These are phyloP conservation scores for Troides helena DNA, from an alignment of 2,888 invertebrate genomes.

Conservation along the genomic window DNA sequence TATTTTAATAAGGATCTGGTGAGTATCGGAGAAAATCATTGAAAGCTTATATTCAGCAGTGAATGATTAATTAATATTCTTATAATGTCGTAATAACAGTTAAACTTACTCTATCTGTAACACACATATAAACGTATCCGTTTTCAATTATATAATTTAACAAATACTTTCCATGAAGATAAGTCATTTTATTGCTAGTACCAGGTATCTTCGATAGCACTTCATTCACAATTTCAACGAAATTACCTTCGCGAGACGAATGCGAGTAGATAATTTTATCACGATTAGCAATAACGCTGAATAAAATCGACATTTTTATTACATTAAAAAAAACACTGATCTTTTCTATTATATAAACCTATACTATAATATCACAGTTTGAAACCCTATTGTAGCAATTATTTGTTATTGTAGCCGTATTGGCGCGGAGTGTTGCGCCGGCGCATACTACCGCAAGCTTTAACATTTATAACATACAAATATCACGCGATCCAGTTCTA, in stretches of 20 bases:
- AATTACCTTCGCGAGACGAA: constrained; percentile 95
- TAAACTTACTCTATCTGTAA: constrained; percentile 92
- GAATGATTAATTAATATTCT: not conserved
- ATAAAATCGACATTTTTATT: constrained; percentile 90
- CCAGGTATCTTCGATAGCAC: constrained; percentile 89
- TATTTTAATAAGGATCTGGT: no score
- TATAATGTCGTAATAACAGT: not conserved
- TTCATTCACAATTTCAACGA: constrained; percentile 93
- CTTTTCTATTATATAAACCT: no score
- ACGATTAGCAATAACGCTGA: constrained; percentile 91
- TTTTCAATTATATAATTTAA: constrained; percentile 94
- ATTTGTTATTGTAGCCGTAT: not conserved
- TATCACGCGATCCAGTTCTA: constrained; percentile 50
- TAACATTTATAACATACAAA: constrained; percentile 44
- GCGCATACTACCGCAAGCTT: constrained; percentile 41
- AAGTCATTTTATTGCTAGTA: constrained; percentile 91
- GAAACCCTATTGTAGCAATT: not conserved
- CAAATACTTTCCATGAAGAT: constrained; percentile 82
- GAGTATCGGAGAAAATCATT: no score
- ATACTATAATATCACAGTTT: no score
- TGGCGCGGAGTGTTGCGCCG: constrained; percentile 23
- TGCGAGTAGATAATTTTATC: constrained; percentile 89
- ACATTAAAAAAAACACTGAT: not conserved
- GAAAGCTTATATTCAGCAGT: no score
- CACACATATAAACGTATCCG: constrained; percentile 92